phyloP scores from a whole-genome alignment of 2,888 invertebrate species.

The Drosophila robusta region DNA sequence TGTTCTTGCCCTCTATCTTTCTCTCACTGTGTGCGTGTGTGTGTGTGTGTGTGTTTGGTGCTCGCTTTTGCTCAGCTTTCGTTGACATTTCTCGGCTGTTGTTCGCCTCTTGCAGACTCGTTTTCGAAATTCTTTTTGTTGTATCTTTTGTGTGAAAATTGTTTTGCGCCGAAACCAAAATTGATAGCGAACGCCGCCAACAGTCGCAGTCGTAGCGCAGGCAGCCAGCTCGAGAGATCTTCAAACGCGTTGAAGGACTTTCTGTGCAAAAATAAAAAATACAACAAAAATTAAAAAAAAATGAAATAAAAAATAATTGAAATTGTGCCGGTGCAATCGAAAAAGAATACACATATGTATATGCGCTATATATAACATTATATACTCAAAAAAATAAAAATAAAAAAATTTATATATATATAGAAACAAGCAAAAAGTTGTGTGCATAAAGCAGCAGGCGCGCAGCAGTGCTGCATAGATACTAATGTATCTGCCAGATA shows the following conservation, averaged over 20 bases:
- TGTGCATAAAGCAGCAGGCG: constrained; percentile 15
- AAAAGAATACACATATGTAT: background rate
- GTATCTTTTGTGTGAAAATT: constrained; percentile 28
- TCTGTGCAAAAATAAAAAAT: constrained; percentile 31
- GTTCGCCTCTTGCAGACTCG: constrained; percentile 42
- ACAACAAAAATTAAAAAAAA: no score
- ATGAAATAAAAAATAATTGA: constrained; percentile 31
- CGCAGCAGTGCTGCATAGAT: constrained; percentile 17
- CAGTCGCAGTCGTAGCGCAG: constrained; percentile 45
- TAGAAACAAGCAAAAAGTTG: constrained; percentile 23
- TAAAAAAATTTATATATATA: constrained; percentile 5
- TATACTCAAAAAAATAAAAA: background rate
- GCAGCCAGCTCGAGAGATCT: constrained; percentile 51
- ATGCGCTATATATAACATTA: background rate
- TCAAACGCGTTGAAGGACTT: constrained; percentile 55
- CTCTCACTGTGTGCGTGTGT: background rate
- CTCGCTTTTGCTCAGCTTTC: constrained; percentile 45
- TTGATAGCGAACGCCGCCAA: constrained; percentile 46
- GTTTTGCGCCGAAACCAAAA: constrained; percentile 45
- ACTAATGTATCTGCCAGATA: constrained; percentile 20
- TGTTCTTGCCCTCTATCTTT: constrained; percentile 3
- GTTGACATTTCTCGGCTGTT: constrained; percentile 58
- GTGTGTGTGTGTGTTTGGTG: constrained; percentile 30
- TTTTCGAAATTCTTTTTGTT: constrained; percentile 52
- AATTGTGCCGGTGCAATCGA: constrained; percentile 47